phyloP scores from a whole-genome alignment of 2,797 vertebrate genomes.

The Megalops cyprinoides region DNA sequence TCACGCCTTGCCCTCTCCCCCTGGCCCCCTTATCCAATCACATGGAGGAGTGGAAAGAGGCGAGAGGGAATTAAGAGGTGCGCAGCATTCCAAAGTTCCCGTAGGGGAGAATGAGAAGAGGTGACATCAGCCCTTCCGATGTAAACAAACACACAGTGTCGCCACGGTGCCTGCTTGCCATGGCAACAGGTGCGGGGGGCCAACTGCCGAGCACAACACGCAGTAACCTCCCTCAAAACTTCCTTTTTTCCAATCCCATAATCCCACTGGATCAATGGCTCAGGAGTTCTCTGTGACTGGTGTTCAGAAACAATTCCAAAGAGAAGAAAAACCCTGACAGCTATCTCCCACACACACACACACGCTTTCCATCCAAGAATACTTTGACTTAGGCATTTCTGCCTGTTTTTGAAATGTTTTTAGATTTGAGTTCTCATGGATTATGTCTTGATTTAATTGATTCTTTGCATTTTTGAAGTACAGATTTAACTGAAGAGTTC shows the following conservation, averaged over 20 bases:
- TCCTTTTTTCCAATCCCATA: constrained; percentile 62
- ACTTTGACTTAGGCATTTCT: background rate
- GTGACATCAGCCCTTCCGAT: constrained; percentile 78
- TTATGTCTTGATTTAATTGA: background rate
- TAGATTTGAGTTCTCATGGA: no score
- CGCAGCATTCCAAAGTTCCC: constrained; percentile 66
- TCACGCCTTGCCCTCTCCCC: constrained; percentile 40
- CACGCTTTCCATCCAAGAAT: background rate
- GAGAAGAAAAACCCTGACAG: background rate
- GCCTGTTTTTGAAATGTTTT: background rate
- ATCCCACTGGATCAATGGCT: constrained; percentile 65
- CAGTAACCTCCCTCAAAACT: constrained; percentile 47
- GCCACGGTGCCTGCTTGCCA: constrained; percentile 64
- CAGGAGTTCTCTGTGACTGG: constrained; percentile 13
- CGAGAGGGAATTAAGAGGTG: constrained; percentile 23
- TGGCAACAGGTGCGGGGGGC: constrained; percentile 59
- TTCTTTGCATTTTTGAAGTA: background rate
- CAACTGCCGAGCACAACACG: constrained; percentile 61
- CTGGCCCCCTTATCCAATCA: constrained; percentile 35
- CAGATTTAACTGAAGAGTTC: background rate
- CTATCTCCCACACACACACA: background rate
- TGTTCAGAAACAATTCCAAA: constrained; percentile 30
- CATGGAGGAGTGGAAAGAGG: constrained; percentile 34
- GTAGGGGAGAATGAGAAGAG: constrained; percentile 52
- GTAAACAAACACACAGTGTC: constrained; percentile 71